phyloP scores from a whole-genome alignment of 2,888 invertebrate species.

The Elaeidobius kamerunicus region DNA sequence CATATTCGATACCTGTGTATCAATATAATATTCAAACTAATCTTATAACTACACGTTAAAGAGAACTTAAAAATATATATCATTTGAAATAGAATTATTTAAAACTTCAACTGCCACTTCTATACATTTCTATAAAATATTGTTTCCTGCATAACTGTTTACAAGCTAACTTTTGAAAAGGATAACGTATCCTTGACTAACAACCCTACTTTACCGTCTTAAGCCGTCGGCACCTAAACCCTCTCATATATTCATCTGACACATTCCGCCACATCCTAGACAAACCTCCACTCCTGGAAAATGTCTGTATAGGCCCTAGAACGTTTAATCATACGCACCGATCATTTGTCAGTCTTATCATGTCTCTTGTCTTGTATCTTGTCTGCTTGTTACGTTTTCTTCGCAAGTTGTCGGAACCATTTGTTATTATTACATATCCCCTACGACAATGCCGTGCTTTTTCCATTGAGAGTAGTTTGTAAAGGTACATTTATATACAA shows the following conservation, averaged over 20 bases:
- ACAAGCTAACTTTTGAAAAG: neutral
- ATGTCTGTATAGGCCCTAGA: slow-evolving; percentile 32
- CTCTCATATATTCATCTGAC: slow-evolving; percentile 27
- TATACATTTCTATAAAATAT: no score
- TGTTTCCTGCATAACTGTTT: no score
- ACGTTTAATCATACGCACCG: slow-evolving; percentile 39
- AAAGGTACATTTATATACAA: no score
- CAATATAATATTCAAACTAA: no score
- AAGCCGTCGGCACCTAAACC: slow-evolving; percentile 21
- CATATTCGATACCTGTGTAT: no score
- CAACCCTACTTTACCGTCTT: slow-evolving; percentile 13
- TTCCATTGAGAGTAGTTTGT: no score
- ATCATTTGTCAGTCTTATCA: slow-evolving; percentile 43
- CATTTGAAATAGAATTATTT: no score
- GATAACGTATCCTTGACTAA: neutral
- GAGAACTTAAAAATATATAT: no score
- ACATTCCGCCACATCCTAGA: slow-evolving; percentile 28
- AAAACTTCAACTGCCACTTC: no score
- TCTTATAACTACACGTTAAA: no score
- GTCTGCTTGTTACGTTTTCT: slow-evolving; percentile 15
- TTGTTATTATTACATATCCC: slow-evolving; percentile 19
- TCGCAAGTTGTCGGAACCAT: slow-evolving; percentile 20
- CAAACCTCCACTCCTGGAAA: slow-evolving; percentile 27
- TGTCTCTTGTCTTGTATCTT: slow-evolving; percentile 26
- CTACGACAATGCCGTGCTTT: no score